Evolutionary conservation across 2,888 invertebrate genomes (phyloP), one percentile per base, ranked within the genome.

Genomic region (Eremobia ochroleuca): DNA sequence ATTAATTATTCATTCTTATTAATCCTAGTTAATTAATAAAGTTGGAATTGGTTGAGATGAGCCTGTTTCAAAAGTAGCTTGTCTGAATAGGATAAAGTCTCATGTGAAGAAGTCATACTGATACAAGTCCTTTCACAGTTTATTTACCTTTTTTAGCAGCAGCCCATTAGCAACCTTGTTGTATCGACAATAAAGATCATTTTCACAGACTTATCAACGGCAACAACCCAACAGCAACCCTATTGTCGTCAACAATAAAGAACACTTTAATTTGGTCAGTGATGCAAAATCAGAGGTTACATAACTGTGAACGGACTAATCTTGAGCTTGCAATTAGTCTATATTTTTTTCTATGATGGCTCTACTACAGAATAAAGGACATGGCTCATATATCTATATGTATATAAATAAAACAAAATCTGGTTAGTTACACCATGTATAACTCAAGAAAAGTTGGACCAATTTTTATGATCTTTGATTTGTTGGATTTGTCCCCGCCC

Each of bases 1-100:
- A 76, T 58, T 25, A 3, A 73, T 52, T 25, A 46, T 55, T 37
- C 31, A 62, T 37, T 62, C 31, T n/a, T 62, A 73, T 6, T 40
- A 6, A 64, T 46, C 13, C 31, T 6, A 21, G 25, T 43, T 40
- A 25, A 46, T 37, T 11, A 25, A 2, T 31, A 25, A 0, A 28
- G 5, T 31, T 40, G 3, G 9, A 46, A 21, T 4, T 69, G 15
- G 34, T 0, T 69, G 25, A 13, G 18, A 40, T 34, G 21, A 21
- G 9, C 18, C 15, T 69, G 1, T 66, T 43, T 2, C 21, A 21
- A 28, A 66, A 28, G 13, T 6, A 43, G 43, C 21, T 31, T 46
- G 28, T 43, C 65, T 3, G 1, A 31, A 31, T 31, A 18, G 18
- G 1, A 59, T 18, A 18, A n/a, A n/a, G 18, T 58, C 2, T 15